Evolutionary conservation across 2,888 invertebrate species (phyloP), one percentile per base, ranked within the genome.

Genomic region (Capitulum mitella): DNA sequence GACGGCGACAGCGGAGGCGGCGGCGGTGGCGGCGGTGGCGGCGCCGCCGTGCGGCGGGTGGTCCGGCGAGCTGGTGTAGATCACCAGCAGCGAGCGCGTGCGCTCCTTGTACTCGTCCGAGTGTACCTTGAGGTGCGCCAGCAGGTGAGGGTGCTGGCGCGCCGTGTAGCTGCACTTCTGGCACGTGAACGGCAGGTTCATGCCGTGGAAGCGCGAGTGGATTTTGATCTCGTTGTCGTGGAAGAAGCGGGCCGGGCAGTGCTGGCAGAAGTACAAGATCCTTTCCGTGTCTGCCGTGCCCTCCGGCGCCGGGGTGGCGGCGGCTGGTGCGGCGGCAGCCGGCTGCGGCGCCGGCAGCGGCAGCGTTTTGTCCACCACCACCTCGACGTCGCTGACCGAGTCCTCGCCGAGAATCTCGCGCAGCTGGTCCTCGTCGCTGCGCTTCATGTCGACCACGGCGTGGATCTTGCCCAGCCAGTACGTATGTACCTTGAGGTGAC

Each of bases 221-320:
- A 90, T 90, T 79, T 89, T 88, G 79, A 92, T 87, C 85, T 95
- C 94, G 83, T 89, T 89, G 81, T 91, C 91, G 82, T 90, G 90
- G 81, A 93, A 90, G 86, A 91, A 95, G 84, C 94, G 89, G 0
- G 94, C 93, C 1, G 95, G 95, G 85, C 95, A 95, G 82, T 91
- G 90, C 80, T 89, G 88, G 85, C 95, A 95, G 84, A 92, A 93
- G 83, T 90, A 90, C 79, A 88, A 82, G 79, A 82, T 78, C 78
- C 82, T 83, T 58, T 82, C 82, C 46, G 81, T 80, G 19, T 76
- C 29, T 0, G 29, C 29, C 6, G n/a, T 46, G n/a, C 46, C 51
- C 77, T 78, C 78, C 58, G 48, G 48, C 14, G 34, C 77, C 12
- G 77, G 14, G 12, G 37, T 43, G 19, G 40, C 77, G 6, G 78